A percentile compares a stretch with the other conserved stretches of the same genome.
Evolutionary conservation across 2,113 vertebrate species (phyloP).

Genomic region (Peromyscus maniculatus): DNA sequence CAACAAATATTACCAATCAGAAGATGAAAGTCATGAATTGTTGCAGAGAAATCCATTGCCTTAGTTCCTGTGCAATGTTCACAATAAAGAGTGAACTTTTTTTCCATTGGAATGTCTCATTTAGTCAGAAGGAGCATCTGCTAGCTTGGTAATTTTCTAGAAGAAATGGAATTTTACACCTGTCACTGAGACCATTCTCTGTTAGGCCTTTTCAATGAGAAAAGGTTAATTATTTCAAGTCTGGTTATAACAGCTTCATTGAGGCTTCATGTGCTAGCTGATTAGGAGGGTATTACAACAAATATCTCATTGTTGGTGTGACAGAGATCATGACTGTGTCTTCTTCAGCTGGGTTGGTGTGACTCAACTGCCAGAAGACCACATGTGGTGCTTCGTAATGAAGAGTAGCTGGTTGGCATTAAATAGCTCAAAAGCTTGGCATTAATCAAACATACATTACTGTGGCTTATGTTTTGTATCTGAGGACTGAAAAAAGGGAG

Average conservation of each 20-base stretch:
- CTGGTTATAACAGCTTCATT: constrained; percentile 67
- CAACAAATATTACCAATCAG: constrained; percentile 45
- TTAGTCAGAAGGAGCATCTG: constrained; percentile 65
- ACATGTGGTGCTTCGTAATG: constrained; percentile 59
- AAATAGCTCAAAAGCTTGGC: constrained; percentile 41
- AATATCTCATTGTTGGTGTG: constrained; percentile 60
- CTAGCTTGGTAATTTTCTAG: constrained; percentile 65
- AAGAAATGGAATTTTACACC: constrained; percentile 75
- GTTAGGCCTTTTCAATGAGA: constrained; percentile 70
- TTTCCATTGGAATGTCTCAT: constrained; percentile 61
- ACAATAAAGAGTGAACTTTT: constrained; percentile 23
- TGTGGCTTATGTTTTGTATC: constrained; percentile 28
- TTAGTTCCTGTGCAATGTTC: constrained; percentile 39
- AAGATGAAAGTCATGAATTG: constrained; percentile 53
- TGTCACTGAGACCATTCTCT: constrained; percentile 65
- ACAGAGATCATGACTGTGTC: constrained; percentile 48
- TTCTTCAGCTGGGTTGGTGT: neutral
- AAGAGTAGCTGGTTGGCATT: constrained; percentile 53
- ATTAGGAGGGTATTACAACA: constrained; percentile 67
- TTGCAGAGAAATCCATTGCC: constrained; percentile 4
- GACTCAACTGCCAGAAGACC: constrained; percentile 18
- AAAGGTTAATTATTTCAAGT: constrained; percentile 78
- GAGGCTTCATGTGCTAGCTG: constrained; percentile 53
- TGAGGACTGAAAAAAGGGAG: neutral
- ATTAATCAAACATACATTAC: constrained; percentile 55